A percentile compares a stretch with the other conserved stretches of the same genome.
These are phyloP conservation scores for Magallana angulata DNA, from an alignment of 1,140 invertebrate species.

Conservation along the genomic window DNA sequence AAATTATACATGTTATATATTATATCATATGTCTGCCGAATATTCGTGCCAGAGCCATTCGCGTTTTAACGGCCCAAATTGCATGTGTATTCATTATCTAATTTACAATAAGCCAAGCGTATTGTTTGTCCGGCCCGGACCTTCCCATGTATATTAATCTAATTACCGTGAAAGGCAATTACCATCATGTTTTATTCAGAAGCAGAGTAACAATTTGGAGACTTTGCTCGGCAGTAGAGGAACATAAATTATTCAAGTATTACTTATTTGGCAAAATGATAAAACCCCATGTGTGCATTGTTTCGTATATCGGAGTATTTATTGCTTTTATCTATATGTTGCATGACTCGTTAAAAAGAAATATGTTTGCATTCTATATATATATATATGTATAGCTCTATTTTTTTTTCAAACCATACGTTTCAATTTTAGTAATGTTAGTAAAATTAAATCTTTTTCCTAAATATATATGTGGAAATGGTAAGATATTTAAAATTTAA, in stretches of 20 bases:
- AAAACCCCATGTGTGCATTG: neutral
- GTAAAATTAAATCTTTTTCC: too few species aligned
- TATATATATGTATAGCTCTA: neutral
- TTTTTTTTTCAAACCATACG: neutral
- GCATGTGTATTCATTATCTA: constrained; percentile 12
- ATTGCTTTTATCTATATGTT: neutral
- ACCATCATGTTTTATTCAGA: constrained; percentile 42
- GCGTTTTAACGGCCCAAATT: neutral
- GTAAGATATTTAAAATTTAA: too few species aligned
- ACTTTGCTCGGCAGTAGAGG: constrained; percentile 20
- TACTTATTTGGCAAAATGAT: neutral
- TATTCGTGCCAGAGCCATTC: too few species aligned
- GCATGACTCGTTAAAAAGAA: neutral
- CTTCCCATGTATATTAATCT: constrained; percentile 35
- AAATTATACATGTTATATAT: too few species aligned
- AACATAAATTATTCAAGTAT: constrained; percentile 28
- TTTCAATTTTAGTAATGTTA: neutral
- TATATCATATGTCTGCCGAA: too few species aligned
- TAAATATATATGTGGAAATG: too few species aligned
- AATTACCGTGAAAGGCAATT: constrained; percentile 47
- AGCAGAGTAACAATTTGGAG: neutral
- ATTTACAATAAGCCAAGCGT: constrained; percentile 8
- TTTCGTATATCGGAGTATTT: neutral
- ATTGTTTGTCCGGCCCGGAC: neutral
- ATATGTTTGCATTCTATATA: neutral